Conservation (phyloP, 2,113 vertebrate species). For the Phycodurus eques region DNA sequence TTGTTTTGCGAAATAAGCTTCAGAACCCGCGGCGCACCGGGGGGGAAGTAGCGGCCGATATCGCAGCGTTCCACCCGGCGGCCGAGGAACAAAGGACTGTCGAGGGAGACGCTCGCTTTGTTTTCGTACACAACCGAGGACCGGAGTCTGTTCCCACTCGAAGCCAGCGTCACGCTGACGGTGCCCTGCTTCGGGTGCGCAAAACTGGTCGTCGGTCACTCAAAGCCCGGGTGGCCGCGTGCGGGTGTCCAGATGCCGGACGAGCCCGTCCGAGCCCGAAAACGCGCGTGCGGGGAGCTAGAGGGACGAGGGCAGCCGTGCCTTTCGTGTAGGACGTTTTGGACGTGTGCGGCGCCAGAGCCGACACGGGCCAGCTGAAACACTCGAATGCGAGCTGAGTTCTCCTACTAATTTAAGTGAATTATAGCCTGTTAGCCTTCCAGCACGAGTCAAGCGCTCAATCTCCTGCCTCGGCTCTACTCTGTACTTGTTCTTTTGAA, state of each 20-base stretch:
- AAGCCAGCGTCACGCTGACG: slow-evolving; percentile 28
- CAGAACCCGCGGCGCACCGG: slow-evolving; percentile 9
- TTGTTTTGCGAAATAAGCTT: slow-evolving; percentile 1
- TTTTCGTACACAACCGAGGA: slow-evolving; percentile 2
- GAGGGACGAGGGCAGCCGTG: too few relatives aligned
- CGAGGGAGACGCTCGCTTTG: slow-evolving; percentile 5
- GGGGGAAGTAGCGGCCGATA: slow-evolving; percentile 9
- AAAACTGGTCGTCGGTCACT: slow-evolving; percentile 26
- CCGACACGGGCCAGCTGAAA: background rate
- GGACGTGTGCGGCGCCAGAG: background rate
- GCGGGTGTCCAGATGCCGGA: slow-evolving; percentile 24
- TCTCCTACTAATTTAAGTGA: slow-evolving; percentile 15
- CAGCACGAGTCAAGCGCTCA: background rate
- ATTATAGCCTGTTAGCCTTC: slow-evolving; percentile 1
- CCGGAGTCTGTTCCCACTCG: slow-evolving; percentile 13
- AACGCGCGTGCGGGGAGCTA: slow-evolving; percentile 1
- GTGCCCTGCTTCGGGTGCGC: slow-evolving; percentile 23
- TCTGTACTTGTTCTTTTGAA: slow-evolving; percentile 38
- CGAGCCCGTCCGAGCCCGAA: slow-evolving; percentile 39
- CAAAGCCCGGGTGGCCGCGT: slow-evolving; percentile 38
- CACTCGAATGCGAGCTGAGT: slow-evolving; percentile 6
- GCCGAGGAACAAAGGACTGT: background rate
- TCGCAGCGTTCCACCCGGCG: background rate
- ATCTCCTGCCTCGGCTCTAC: background rate
- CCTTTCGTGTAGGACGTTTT: background rate